A percentile compares a stretch with the other conserved stretches of the same genome.
Evolutionary conservation across 2,797 vertebrate species (phyloP).

Genomic region (Sebastes glaucus): DNA sequence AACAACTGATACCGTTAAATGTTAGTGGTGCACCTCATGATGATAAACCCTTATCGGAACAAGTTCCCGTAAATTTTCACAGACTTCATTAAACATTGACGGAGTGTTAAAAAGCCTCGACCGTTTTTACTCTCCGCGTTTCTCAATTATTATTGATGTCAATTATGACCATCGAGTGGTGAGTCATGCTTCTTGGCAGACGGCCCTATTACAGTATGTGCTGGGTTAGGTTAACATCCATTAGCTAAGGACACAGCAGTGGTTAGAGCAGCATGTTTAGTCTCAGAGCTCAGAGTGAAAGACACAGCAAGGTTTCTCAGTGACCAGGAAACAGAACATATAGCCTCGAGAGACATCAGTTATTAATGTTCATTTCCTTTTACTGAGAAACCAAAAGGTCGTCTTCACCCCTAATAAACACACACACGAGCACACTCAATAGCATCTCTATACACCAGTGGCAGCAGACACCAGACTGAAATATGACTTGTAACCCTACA

Average conservation of each 20-base stretch:
- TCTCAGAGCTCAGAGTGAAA: constrained; percentile 37
- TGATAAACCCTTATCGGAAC: constrained; percentile 30
- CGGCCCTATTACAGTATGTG: neutral
- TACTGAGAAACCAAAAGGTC: constrained; percentile 49
- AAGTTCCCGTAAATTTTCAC: neutral
- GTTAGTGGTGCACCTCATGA: neutral
- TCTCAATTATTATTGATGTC: constrained; percentile 32
- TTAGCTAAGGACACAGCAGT: constrained; percentile 32
- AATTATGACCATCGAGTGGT: constrained; percentile 48
- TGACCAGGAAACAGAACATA: constrained; percentile 37
- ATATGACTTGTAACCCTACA: constrained; percentile 30
- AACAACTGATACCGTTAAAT: constrained; percentile 2
- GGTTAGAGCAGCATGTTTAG: constrained; percentile 71
- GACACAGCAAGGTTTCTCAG: constrained; percentile 48
- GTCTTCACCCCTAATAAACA: constrained; percentile 29
- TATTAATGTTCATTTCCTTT: constrained; percentile 49
- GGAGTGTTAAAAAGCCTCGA: neutral
- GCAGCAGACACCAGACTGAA: constrained; percentile 66
- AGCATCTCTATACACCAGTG: constrained; percentile 39
- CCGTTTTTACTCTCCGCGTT: neutral
- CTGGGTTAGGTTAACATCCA: constrained; percentile 57
- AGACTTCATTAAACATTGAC: constrained; percentile 40
- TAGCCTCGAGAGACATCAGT: neutral
- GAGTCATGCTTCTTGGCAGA: constrained; percentile 46
- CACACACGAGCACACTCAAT: constrained; percentile 26